A percentile compares a stretch with the other conserved stretches of the same genome.
Conservation (phyloP, 30 jellyfish, hydroid and myxozoan genomes). For the Morbakka virulenta region DNA sequence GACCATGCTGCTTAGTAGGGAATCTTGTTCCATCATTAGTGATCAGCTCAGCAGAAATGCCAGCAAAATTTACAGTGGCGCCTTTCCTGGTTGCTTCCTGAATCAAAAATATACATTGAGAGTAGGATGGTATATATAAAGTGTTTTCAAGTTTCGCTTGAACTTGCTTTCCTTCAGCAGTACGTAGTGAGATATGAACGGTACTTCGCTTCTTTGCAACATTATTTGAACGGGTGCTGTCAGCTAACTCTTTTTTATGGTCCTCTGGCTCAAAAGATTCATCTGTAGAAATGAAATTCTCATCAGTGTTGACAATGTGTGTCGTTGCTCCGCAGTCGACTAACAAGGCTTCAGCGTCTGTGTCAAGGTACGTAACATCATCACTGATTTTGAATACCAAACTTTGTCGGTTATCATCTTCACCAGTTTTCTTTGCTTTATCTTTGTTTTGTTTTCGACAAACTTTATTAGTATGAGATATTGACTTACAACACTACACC, state of each 20-base stretch:
- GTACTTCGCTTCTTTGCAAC: conserved; percentile 64
- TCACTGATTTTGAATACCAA: conserved; percentile 21
- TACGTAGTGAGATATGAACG: neutral
- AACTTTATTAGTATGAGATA: conserved; percentile 41
- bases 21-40: no score
- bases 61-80: conserved; percentile 26
- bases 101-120: no score
- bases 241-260: conserved; percentile 49
- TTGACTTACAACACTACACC: conserved; percentile 42
- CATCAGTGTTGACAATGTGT: conserved; percentile 44
- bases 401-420: neutral
- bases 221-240: conserved; percentile 56
- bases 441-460: conserved; percentile 55
- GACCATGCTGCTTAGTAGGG: no score
- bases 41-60: conserved; percentile 15
- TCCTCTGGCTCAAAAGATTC: conserved; percentile 53
- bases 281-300: conserved; percentile 20
- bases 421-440: conserved; percentile 14
- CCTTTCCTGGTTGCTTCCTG: conserved; percentile 47
- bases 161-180: conserved; percentile 15
- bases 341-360: neutral
- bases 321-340: conserved; percentile 74
- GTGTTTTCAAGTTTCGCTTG: conserved; percentile 39
- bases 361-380: no score
- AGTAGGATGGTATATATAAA: no score